Percentiles rank a stretch among this genome's conserved stretches.
Conservation (phyloP, 2,113 vertebrate species). For the Eidolon helvum region DNA sequence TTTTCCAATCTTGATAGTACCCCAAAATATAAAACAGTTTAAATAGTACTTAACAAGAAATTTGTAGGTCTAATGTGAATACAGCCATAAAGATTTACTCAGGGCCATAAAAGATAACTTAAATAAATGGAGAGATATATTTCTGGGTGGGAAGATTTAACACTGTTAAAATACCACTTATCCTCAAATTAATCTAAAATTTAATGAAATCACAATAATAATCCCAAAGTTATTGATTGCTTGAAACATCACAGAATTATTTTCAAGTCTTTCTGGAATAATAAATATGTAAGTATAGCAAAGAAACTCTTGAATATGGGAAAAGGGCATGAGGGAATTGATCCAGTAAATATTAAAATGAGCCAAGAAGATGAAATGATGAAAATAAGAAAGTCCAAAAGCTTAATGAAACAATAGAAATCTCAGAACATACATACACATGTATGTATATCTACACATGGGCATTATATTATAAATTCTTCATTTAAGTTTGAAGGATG, state of each 20-base stretch:
- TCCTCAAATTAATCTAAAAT: conserved; percentile 46
- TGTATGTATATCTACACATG: background rate
- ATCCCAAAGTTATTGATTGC: conserved; percentile 27
- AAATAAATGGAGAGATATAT: conserved; percentile 46
- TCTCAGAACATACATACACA: background rate
- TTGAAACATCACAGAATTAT: conserved; percentile 23
- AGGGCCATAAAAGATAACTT: conserved; percentile 43
- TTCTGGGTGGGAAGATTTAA: conserved; percentile 10
- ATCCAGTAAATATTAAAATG: conserved; percentile 12
- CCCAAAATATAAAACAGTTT: conserved; percentile 12
- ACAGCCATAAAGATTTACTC: conserved; percentile 49
- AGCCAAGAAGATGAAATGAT: background rate
- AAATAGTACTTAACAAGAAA: conserved; percentile 50
- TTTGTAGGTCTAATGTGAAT: conserved; percentile 39
- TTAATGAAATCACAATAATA: background rate
- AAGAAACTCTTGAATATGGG: background rate
- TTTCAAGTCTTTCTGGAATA: conserved; percentile 34
- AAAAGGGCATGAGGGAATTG: background rate
- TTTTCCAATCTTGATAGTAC: background rate
- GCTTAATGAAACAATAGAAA: background rate
- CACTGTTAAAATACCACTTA: conserved; percentile 9
- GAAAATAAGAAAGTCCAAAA: background rate
- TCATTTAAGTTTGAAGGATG: background rate
- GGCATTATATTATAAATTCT: background rate
- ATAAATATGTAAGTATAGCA: background rate